Conservation (phyloP, 1,140 invertebrate species). For the Caenorhabditis remanei region DNA sequence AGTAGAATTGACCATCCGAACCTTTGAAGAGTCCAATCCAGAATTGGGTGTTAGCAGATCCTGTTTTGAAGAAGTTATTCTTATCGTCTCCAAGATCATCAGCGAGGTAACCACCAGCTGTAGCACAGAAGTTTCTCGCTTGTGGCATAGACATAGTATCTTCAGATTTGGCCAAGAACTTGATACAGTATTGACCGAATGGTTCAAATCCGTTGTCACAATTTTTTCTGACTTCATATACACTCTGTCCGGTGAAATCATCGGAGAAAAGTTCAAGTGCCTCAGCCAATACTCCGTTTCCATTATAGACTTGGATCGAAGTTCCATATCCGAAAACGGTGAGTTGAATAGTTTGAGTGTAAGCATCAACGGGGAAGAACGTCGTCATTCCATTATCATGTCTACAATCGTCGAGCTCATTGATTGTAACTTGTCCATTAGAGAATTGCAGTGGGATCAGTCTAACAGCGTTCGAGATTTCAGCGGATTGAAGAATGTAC, state of each 20-base stretch:
- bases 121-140: slow-evolving; percentile 57
- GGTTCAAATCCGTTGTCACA: slow-evolving; percentile 63
- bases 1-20: slow-evolving; percentile 30
- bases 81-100: slow-evolving; percentile 64
- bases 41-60: slow-evolving; percentile 19
- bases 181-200: slow-evolving; percentile 59
- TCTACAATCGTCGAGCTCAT: slow-evolving; percentile 21
- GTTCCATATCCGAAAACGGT: slow-evolving; percentile 59
- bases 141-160: slow-evolving; percentile 7
- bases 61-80: slow-evolving; percentile 26
- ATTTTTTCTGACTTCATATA: slow-evolving; percentile 36
- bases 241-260: slow-evolving; percentile 18
- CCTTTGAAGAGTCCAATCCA: slow-evolving; percentile 63
- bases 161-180: slow-evolving; percentile 20
- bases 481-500: slow-evolving; percentile 42
- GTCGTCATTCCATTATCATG: slow-evolving; percentile 18
- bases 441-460: slow-evolving; percentile 65
- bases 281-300: neutral
- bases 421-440: slow-evolving; percentile 54
- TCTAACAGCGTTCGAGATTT: slow-evolving; percentile 27
- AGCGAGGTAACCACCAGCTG: slow-evolving; percentile 62
- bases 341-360: slow-evolving; percentile 63
- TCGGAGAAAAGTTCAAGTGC: neutral
- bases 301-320: slow-evolving; percentile 49
- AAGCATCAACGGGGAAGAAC: slow-evolving; percentile 67